Percentiles rank a stretch among this genome's conserved stretches.
phyloP scores from a whole-genome alignment of 2,113 vertebrate species.

The Patagioenas fasciata region DNA sequence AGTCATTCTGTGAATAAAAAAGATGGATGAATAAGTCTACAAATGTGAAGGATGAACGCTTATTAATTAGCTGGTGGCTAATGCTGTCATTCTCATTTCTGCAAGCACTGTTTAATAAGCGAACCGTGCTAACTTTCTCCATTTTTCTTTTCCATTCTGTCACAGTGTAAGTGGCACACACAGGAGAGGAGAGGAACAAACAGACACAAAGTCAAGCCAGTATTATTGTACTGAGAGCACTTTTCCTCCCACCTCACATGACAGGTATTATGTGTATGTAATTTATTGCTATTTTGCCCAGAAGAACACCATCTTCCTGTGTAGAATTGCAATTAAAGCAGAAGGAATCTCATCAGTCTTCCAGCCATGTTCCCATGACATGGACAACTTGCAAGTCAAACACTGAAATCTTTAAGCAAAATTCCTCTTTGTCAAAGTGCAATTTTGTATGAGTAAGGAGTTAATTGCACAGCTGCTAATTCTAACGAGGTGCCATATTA shows the following conservation, averaged over 20 bases:
- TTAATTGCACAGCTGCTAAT: conserved; percentile 21
- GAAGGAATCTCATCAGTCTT: conserved; percentile 8
- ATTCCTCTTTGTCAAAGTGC: background rate
- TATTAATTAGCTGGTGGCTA: background rate
- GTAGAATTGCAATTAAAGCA: background rate
- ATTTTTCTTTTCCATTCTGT: background rate
- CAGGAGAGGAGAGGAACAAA: background rate
- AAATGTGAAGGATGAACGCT: background rate
- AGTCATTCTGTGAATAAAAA: background rate
- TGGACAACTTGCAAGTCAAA: background rate
- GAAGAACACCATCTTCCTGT: background rate
- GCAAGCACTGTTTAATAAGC: background rate
- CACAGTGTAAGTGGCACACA: background rate
- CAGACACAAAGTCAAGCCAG: background rate
- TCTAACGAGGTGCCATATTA: background rate
- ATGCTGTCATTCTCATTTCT: background rate
- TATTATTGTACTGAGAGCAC: background rate
- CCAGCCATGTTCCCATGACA: background rate
- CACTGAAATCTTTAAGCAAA: conserved; percentile 29
- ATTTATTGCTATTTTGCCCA: conserved; percentile 16
- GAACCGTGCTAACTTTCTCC: background rate
- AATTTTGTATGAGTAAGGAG: background rate
- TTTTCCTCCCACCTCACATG: background rate
- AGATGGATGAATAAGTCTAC: background rate
- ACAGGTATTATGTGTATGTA: background rate